Evolutionary conservation across 2,113 vertebrate genomes (phyloP), one percentile per base, ranked within the genome.

Genomic region (Hydrolagus affinis): DNA sequence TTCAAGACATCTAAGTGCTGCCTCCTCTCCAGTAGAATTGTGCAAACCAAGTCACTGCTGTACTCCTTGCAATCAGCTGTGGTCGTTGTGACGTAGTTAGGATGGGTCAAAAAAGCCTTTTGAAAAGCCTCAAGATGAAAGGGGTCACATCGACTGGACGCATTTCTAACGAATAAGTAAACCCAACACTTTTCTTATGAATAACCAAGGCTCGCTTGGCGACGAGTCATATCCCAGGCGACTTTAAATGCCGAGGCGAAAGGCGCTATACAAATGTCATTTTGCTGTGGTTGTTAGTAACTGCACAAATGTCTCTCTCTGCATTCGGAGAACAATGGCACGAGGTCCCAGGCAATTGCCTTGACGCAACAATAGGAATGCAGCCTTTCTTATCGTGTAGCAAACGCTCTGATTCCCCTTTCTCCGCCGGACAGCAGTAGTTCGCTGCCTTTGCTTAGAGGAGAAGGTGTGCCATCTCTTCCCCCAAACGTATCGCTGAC

Each of bases 161-260:
- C 57, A 83, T 83, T 32, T 66, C 15, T 62, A 83, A 66, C 66
- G 23, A 80, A 80, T 80, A 12, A 80, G 23, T 80, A 44, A 44
- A 44, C 44, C 11, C 10, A 83, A 83, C 15, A 30, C 21, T 30
- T 83, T 83, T 83, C 1, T 66, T 25, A 83, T 66, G 78, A 66
- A 83, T 66, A 83, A 66, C 78, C 66, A 19, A 4, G 60, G 30
- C 62, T 32, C 77, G 28, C 17, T 12, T 19, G 59, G 14, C 28
- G 28, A 80, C 64, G 11, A 64, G 64, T 80, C 77, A 80, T 25
- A 12, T 64, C 77, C 77, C 64, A 30, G 57, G 44, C 19, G 6
- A 10, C 32, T 80, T 60, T 66, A 66, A 83, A 19, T 32, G 19
- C 66, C 66, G 78, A 30, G 78, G 30, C 30, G 14, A 62, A 62